phyloP scores from a whole-genome alignment of 2,113 vertebrate species.

The Rhabdornis inornatus region DNA sequence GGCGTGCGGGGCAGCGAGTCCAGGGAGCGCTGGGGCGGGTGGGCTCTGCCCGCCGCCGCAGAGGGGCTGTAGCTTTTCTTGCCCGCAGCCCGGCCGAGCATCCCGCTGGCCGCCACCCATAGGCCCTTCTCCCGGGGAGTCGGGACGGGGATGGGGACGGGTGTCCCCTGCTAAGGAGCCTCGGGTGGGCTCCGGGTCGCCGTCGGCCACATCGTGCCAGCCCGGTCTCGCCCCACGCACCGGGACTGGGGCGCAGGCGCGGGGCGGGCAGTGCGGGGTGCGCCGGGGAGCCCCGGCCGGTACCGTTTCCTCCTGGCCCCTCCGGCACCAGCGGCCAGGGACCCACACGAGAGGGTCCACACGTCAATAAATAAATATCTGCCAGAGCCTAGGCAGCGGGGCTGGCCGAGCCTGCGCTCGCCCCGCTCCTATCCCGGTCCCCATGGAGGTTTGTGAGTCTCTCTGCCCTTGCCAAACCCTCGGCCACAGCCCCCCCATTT shows the following conservation, averaged over 20 bases:
- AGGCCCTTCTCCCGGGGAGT: not conserved
- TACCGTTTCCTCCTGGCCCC: not conserved
- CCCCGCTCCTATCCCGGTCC: fast-evolving
- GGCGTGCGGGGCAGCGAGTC: slow-evolving; percentile 74
- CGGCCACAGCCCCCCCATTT: not conserved
- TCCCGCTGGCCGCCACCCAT: not conserved
- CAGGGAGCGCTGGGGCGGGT: slow-evolving; percentile 55
- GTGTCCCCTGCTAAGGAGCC: not conserved
- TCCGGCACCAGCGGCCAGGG: no score
- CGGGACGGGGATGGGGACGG: not conserved
- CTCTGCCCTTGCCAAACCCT: not conserved
- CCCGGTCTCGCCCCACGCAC: not conserved
- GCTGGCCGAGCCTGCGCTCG: fast-evolving
- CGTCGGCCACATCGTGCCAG: not conserved
- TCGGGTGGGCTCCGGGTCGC: not conserved
- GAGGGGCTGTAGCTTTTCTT: slow-evolving; percentile 81
- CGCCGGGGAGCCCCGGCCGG: not conserved
- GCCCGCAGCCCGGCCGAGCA: slow-evolving; percentile 39
- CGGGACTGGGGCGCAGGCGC: slow-evolving; percentile 21
- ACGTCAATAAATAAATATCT: not conserved
- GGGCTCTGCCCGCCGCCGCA: slow-evolving; percentile 62
- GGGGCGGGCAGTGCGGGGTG: not conserved
- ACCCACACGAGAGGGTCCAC: not conserved
- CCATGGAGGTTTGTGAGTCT: not conserved
- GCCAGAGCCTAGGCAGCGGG: fast-evolving